Evolutionary conservation across 2,797 vertebrate species (phyloP).

Genomic region (Lindbergichthys nudifrons): DNA sequence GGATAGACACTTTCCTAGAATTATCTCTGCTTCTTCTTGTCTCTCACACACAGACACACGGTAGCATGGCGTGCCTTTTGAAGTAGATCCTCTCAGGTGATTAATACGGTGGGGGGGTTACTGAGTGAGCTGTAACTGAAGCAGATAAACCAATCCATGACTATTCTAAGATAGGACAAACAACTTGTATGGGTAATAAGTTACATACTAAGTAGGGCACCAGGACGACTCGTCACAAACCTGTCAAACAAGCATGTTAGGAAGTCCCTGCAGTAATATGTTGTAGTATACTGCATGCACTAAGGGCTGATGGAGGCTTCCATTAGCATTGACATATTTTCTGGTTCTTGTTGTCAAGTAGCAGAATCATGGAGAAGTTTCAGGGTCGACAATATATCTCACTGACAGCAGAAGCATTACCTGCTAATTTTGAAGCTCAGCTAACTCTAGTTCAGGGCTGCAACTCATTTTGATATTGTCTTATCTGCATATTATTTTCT

Average conservation of each 20-base stretch:
- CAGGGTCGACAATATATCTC: neutral
- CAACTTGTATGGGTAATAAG: neutral
- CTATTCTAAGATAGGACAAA: neutral
- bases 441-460: too few species aligned
- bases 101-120: slow-evolving; percentile 1
- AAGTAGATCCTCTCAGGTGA: slow-evolving; percentile 9
- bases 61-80: neutral
- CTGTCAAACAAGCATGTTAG: neutral
- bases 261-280: neutral
- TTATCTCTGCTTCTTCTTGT: neutral
- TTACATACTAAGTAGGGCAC: neutral
- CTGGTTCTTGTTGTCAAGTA: neutral
- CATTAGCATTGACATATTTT: neutral
- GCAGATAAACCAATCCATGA: neutral
- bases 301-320: neutral
- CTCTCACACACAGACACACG: neutral
- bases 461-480: too few species aligned
- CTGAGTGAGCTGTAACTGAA: neutral
- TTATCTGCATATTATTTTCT: too few species aligned
- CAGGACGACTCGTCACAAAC: neutral
- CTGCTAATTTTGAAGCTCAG: too few species aligned
- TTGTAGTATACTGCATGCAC: neutral
- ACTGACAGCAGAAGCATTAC: too few species aligned
- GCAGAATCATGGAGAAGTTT: neutral
- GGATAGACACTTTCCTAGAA: neutral